Percentiles rank a stretch among this genome's conserved stretches.
Evolutionary conservation across 2,888 invertebrate genomes (phyloP).

Genomic region (Rhagonycha lutea): DNA sequence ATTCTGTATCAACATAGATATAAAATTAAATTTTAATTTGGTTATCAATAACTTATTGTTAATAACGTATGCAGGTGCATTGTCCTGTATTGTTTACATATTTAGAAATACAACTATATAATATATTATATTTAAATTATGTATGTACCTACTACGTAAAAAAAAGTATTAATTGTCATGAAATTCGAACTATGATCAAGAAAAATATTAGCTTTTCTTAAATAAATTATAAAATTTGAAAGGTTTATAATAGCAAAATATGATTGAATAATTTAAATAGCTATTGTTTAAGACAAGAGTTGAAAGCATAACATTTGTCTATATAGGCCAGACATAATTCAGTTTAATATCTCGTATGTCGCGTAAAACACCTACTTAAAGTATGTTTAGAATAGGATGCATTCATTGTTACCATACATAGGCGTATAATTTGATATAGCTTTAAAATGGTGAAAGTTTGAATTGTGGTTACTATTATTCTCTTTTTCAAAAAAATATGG

Average conservation of each 20-base stretch:
- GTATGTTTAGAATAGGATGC: constrained; percentile 30
- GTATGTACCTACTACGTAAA: too few species aligned
- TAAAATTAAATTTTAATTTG: not conserved
- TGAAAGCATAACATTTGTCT: constrained; percentile 17
- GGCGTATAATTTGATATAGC: constrained; percentile 36
- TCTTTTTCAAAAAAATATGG: not conserved
- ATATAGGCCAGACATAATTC: constrained; percentile 12
- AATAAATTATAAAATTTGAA: not conserved
- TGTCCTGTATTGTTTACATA: not conserved
- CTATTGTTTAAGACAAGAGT: not conserved
- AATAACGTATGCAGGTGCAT: not conserved
- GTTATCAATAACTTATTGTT: not conserved
- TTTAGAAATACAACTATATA: not conserved
- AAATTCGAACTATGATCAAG: not conserved
- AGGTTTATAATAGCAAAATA: not conserved
- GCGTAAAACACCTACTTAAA: constrained; percentile 32
- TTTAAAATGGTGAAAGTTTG: constrained; percentile 37
- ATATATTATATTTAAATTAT: too few species aligned
- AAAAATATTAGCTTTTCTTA: not conserved
- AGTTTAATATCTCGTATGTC: constrained; percentile 29
- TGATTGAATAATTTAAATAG: not conserved
- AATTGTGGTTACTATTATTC: constrained; percentile 32
- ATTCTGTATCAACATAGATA: not conserved
- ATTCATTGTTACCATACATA: constrained; percentile 34
- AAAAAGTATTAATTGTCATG: not conserved